Conservation (phyloP, 1,140 invertebrate species). For the Hyles euphorbiae region DNA sequence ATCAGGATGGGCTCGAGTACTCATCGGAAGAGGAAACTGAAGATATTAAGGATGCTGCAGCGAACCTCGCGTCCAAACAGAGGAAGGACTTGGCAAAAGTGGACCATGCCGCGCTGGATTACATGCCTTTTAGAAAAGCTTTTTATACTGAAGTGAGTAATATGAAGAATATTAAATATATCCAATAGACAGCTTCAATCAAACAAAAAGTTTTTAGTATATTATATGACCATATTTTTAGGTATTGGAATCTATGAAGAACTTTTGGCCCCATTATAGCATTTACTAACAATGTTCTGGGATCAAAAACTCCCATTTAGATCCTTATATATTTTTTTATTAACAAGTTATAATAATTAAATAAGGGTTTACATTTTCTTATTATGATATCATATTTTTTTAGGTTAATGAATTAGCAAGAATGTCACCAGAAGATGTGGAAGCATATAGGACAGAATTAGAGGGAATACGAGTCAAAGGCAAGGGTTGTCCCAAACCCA, state of each 20-base stretch:
- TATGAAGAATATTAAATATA: not conserved
- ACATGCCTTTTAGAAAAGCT: constrained; percentile 93
- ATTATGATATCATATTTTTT: not conserved
- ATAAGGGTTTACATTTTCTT: not conserved
- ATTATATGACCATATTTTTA: too few species aligned
- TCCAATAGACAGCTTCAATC: not conserved
- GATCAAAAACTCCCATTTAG: too few species aligned
- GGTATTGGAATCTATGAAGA: too few species aligned
- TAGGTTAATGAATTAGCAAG: constrained; percentile 83
- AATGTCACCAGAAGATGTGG: constrained; percentile 94
- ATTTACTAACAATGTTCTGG: too few species aligned
- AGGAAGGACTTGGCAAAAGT: constrained; percentile 93
- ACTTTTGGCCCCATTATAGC: too few species aligned
- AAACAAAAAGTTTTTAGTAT: too few species aligned
- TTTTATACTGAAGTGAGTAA: constrained; percentile 94
- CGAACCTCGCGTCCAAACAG: constrained; percentile 91
- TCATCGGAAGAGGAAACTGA: constrained; percentile 98
- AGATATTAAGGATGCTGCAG: constrained; percentile 93
- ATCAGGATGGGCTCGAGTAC: constrained; percentile 97
- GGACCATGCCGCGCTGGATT: constrained; percentile 89
- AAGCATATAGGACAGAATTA: constrained; percentile 88
- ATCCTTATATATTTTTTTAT: too few species aligned
- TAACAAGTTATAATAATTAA: too few species aligned
- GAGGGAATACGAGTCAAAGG: constrained; percentile 91
- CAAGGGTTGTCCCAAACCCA: constrained; percentile 94